phyloP scores from a whole-genome alignment of 2,113 vertebrate genomes.

The Ochotona princeps region DNA sequence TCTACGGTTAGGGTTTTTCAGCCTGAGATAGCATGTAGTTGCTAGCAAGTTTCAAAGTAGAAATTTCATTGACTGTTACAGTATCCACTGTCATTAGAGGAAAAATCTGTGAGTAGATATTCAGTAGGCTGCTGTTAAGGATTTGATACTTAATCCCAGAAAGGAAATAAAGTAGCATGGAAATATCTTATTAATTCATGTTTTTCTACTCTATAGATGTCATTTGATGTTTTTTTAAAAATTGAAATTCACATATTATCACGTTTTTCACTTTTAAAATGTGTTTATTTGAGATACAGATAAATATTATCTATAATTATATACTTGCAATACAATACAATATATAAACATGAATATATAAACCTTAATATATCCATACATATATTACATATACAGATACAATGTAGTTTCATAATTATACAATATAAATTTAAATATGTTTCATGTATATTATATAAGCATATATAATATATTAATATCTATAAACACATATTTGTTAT shows the following conservation, averaged over 20 bases:
- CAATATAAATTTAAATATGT: too few relatives aligned
- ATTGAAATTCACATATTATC: neutral
- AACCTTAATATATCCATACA: too few relatives aligned
- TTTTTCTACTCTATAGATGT: neutral
- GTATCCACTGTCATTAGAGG: neutral
- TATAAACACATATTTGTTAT: too few relatives aligned
- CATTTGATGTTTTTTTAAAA: neutral
- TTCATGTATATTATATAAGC: too few relatives aligned
- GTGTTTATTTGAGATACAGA: too few relatives aligned
- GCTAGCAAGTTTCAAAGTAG: neutral
- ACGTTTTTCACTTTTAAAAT: too few relatives aligned
- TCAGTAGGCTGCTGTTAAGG: neutral
- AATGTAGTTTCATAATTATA: too few relatives aligned
- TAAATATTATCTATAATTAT: too few relatives aligned
- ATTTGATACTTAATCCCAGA: neutral
- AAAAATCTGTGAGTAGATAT: neutral
- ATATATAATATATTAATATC: too few relatives aligned
- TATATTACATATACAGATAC: too few relatives aligned
- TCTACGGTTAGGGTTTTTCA: neutral
- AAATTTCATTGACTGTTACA: neutral
- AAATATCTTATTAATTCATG: neutral
- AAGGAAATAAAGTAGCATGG: neutral
- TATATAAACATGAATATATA: too few relatives aligned
- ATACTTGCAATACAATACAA: too few relatives aligned
- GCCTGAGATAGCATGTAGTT: fast-evolving